Evolutionary conservation across 2,113 vertebrate genomes (phyloP).

Genomic region (Brachionichthys hirsutus): DNA sequence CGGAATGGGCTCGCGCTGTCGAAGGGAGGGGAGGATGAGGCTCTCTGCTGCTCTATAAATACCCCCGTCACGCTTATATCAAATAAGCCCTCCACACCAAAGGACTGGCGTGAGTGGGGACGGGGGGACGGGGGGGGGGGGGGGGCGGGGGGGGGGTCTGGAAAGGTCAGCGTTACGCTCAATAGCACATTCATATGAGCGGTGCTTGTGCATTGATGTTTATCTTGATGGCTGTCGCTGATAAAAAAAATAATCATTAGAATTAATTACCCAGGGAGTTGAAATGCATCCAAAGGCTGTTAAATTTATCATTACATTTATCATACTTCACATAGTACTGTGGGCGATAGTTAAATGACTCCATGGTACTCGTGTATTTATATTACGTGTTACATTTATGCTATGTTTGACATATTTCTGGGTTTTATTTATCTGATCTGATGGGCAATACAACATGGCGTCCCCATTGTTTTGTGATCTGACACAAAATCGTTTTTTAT

Average conservation of each 20-base stretch:
- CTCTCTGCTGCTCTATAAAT: slow-evolving; percentile 72
- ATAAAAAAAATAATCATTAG: slow-evolving; percentile 70
- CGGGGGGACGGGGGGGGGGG: slow-evolving; percentile 43
- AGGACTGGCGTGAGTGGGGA: slow-evolving; percentile 58
- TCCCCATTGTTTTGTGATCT: no score
- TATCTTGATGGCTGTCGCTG: slow-evolving; percentile 62
- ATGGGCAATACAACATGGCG: no score
- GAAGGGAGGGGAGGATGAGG: slow-evolving; percentile 50
- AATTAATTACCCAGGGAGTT: slow-evolving; percentile 70
- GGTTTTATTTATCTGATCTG: no score
- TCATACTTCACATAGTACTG: slow-evolving; percentile 36
- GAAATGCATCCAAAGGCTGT: slow-evolving; percentile 48
- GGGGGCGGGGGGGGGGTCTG: slow-evolving; percentile 59
- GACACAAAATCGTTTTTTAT: not conserved
- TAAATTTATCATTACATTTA: slow-evolving; percentile 50
- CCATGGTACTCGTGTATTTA: no score
- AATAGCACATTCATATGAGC: slow-evolving; percentile 68
- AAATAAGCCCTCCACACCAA: slow-evolving; percentile 67
- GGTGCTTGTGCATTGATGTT: slow-evolving; percentile 64
- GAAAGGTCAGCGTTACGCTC: slow-evolving; percentile 70
- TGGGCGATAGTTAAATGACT: slow-evolving; percentile 39
- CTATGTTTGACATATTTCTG: no score
- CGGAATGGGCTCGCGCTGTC: slow-evolving; percentile 58
- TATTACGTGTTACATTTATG: no score
- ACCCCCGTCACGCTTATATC: slow-evolving; percentile 74